Base-by-base conservation (phyloP, 1,140 invertebrate species). In the Panulirus ornatus region DNA sequence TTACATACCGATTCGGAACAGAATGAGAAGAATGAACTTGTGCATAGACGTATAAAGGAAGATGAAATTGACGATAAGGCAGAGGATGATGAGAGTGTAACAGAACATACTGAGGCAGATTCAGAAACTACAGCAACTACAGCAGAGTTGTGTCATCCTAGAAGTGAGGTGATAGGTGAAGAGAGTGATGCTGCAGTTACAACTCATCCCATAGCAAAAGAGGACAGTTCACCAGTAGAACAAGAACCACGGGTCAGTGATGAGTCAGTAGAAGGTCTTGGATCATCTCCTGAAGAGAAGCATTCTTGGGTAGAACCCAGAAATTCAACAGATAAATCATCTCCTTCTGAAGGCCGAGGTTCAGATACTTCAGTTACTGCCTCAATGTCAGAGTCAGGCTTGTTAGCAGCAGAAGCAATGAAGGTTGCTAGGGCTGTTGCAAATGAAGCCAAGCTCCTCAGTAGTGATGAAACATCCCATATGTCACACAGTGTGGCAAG, bases 361-460 rank as follows among this genome's bases (percentile, higher is more conserved):
- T 91, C 92, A 30, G 91, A 92, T 81, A 91, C 85, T 70, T 91
- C 92, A 51, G 83, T 92, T 42, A 91, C 95, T 0, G 95, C 96
- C 75, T 96, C 92, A 54, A 89, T 92, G 85, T 91, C 95, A 0
- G 95, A 96, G 83, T 96, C 96, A 0, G 95, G 94, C 1, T 95
- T 96, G 8, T 97, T 97, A 70, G 96, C 97, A 78, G 95, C 95
- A 27, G 97, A 97, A 93, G 96, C 96, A 0, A 96, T 95, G 1
- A 95, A 96, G 92, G 93, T 97, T 38, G 96, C 96, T 0, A 95
- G 96, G 70, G 96, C 96, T 87, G 94, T 97, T 9, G 94, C 95
- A 87, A 94, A 94, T 16, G 95, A 96, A 92, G 94, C 94, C 27
- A 91, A 92, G 66, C 91, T 91, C 14, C 84, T 93, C 47, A 90